phyloP scores from a whole-genome alignment of 2,797 vertebrate genomes.

The Spinus pinus region DNA sequence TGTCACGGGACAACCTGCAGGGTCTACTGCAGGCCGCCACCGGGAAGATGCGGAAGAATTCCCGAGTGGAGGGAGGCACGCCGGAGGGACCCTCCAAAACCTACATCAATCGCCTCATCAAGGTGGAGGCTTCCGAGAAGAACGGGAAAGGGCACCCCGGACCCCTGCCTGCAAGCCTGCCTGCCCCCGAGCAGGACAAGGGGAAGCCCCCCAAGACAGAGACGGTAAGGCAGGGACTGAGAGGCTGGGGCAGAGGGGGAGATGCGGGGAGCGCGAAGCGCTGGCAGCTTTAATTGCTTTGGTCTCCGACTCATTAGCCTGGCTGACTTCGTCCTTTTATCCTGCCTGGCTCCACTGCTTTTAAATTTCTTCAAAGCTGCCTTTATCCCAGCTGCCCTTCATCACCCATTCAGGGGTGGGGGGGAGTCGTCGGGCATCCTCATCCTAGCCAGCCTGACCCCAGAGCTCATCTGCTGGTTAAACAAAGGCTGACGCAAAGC shows the following conservation, averaged over 20 bases:
- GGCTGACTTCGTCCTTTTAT: not conserved
- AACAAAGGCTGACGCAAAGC: not conserved
- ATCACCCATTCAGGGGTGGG: not conserved
- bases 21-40: slow-evolving; percentile 75
- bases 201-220: slow-evolving; percentile 74
- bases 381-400: not conserved
- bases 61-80: slow-evolving; percentile 73
- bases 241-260: fast-evolving
- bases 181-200: slow-evolving; percentile 78
- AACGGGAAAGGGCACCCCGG: slow-evolving; percentile 70
- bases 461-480: not conserved
- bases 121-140: slow-evolving; percentile 92
- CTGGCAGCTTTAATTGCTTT: not conserved
- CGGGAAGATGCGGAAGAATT: slow-evolving; percentile 89
- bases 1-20: slow-evolving; percentile 68
- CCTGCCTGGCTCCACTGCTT: not conserved
- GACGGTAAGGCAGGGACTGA: slow-evolving; percentile 56
- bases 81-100: slow-evolving; percentile 77
- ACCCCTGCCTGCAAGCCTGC: slow-evolving; percentile 23
- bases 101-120: slow-evolving; percentile 95
- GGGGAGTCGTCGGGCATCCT: fast-evolving
- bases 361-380: not conserved
- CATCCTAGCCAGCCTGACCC: not conserved
- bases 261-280: fast-evolving
- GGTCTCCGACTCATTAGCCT: not conserved